Percentiles rank a stretch among this genome's conserved stretches.
Conservation (phyloP, 2,797 vertebrate species). For the Linurgus olivaceus region DNA sequence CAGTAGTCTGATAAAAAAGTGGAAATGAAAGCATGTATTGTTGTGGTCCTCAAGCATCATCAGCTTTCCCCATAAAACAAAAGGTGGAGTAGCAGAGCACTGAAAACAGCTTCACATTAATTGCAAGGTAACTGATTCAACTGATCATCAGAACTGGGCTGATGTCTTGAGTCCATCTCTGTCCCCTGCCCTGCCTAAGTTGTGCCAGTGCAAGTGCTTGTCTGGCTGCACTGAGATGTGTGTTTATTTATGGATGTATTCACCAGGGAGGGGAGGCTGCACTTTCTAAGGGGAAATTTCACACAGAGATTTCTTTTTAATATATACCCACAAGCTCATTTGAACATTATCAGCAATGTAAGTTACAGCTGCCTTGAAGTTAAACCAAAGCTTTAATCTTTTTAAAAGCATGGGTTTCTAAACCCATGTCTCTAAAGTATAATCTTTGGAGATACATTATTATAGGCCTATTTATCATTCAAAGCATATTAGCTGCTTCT, state of each 20-base stretch:
- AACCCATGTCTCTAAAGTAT: neutral
- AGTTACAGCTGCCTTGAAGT: neutral
- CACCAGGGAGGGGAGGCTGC: neutral
- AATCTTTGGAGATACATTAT: neutral
- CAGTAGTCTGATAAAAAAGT: neutral
- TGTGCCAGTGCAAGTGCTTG: neutral
- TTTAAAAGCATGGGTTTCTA: neutral
- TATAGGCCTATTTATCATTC: constrained; percentile 29
- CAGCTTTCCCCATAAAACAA: neutral
- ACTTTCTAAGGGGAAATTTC: neutral
- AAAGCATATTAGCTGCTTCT: constrained; percentile 5
- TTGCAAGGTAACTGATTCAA: neutral
- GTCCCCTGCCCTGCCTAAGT: neutral
- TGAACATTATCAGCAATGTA: neutral
- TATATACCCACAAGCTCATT: neutral
- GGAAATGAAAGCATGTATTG: neutral
- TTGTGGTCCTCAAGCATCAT: neutral
- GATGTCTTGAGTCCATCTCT: neutral
- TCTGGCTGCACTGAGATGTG: neutral
- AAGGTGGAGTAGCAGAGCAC: neutral
- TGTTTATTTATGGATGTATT: neutral
- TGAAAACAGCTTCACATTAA: neutral
- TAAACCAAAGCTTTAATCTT: constrained; percentile 14
- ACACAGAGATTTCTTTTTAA: neutral
- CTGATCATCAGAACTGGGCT: neutral